Percentiles rank a stretch among this genome's conserved stretches.
These are phyloP conservation scores for Diplolepis rosae DNA, from an alignment of 2,888 invertebrate genomes.

Conservation along the genomic window DNA sequence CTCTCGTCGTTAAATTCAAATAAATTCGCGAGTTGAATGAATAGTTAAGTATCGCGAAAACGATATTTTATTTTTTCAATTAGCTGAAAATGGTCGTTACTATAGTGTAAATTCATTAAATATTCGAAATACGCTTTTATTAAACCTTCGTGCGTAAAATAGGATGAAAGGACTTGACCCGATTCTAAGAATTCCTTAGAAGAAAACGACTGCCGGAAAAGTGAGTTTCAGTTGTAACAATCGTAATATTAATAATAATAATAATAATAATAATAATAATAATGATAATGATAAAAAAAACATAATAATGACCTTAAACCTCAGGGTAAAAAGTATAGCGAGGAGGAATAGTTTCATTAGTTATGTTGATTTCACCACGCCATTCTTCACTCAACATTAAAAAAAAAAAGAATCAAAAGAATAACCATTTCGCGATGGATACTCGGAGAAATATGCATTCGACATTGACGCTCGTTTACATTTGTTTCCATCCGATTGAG, in stretches of 20 bases:
- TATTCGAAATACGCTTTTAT: constrained; percentile 12
- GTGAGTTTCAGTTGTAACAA: constrained; percentile 27
- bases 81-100: not conserved
- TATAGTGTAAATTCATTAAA: constrained; percentile 4
- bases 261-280: constrained; percentile 15
- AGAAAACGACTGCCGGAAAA: constrained; percentile 19
- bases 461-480: not conserved
- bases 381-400: constrained; percentile 24
- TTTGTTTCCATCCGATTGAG: not conserved
- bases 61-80: not conserved
- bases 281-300: constrained; percentile 23
- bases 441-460: not conserved
- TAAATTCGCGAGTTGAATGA: constrained; percentile 8
- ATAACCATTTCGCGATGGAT: constrained; percentile 24
- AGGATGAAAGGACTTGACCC: not conserved
- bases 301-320: constrained; percentile 6
- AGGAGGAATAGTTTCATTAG: constrained; percentile 29
- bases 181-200: constrained; percentile 22
- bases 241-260: constrained; percentile 5
- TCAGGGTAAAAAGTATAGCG: constrained; percentile 18
- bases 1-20: constrained; percentile 12
- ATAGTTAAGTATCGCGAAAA: not conserved
- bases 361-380: constrained; percentile 23
- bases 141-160: constrained; percentile 12
- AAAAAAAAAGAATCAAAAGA: constrained; percentile 18